Conservation (phyloP, 2,797 vertebrate species). For the Holocentrus rufus region DNA sequence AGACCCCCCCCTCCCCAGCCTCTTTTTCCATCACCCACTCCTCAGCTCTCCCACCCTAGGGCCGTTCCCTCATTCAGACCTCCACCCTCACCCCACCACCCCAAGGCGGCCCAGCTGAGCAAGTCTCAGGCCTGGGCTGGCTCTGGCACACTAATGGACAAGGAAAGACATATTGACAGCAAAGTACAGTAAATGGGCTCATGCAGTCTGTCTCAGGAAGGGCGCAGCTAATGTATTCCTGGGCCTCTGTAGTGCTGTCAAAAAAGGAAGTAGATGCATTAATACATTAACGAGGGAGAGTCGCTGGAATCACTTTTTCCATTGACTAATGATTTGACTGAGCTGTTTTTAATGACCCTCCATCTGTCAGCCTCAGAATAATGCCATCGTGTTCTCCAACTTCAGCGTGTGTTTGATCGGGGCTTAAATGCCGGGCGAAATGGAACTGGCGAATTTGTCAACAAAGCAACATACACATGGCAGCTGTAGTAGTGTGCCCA, state of each 20-base stretch:
- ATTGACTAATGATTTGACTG: conserved; percentile 67
- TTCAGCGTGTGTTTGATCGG: conserved; percentile 46
- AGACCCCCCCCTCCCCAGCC: too few relatives aligned
- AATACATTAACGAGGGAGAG: conserved; percentile 48
- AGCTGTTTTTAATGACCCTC: conserved; percentile 64
- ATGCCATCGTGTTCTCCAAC: conserved; percentile 60
- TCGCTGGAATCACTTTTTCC: conserved; percentile 61
- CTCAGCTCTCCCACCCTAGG: conserved; percentile 37
- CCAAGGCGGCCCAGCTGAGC: conserved; percentile 44
- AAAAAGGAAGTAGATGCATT: conserved; percentile 63
- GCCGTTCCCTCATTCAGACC: conserved; percentile 68
- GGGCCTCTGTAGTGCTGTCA: conserved; percentile 49
- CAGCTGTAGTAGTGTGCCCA: conserved; percentile 54
- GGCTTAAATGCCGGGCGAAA: conserved; percentile 50
- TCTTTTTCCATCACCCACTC: conserved; percentile 34
- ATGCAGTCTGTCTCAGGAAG: conserved; percentile 41
- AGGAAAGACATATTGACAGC: conserved; percentile 47
- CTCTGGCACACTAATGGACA: conserved; percentile 58
- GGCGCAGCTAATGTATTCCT: conserved; percentile 68
- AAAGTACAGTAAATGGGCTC: conserved; percentile 52
- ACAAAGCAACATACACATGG: conserved; percentile 73
- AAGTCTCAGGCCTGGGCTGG: conserved; percentile 39
- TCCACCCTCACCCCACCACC: conserved; percentile 57
- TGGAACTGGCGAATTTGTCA: conserved; percentile 67
- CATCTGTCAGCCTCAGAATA: conserved; percentile 57